Conservation (phyloP, 2,888 invertebrate species). For the Hetaerina titia region DNA sequence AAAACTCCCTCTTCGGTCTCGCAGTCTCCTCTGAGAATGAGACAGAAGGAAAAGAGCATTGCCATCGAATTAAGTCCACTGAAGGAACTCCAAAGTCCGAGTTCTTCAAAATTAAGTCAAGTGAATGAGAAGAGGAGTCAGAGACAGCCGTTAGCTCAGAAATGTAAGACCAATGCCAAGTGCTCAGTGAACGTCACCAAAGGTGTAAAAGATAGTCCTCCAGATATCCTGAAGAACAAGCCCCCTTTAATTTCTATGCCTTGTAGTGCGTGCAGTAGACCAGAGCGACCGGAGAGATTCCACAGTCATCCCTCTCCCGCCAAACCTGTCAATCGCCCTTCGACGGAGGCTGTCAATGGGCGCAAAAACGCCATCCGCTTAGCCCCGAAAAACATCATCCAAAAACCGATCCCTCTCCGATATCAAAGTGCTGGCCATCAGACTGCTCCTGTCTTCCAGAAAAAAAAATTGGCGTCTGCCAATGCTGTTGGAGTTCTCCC, state of each 20-base stretch:
- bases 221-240: conserved; percentile 69
- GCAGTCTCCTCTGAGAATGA: neutral
- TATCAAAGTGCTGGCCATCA: conserved; percentile 46
- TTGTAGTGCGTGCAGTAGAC: conserved; percentile 84
- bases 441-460: conserved; percentile 43
- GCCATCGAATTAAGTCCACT: neutral
- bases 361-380: conserved; percentile 72
- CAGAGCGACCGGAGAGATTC: conserved; percentile 84
- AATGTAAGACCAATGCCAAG: conserved; percentile 9
- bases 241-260: conserved; percentile 77
- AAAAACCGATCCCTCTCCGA: conserved; percentile 78
- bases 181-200: neutral
- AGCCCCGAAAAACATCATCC: conserved; percentile 77
- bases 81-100: neutral
- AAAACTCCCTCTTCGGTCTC: conserved; percentile 24
- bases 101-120: neutral
- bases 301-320: conserved; percentile 79
- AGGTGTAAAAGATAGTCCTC: conserved; percentile 56
- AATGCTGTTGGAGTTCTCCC: neutral
- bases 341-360: conserved; percentile 41
- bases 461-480: neutral
- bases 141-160: neutral
- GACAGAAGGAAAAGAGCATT: neutral
- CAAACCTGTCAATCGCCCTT: conserved; percentile 65
- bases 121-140: conserved; percentile 14